Percentiles rank a stretch among this genome's conserved stretches.
These are phyloP conservation scores for Phasianus colchicus DNA, from an alignment of 2,113 vertebrate genomes.

Conservation along the genomic window DNA sequence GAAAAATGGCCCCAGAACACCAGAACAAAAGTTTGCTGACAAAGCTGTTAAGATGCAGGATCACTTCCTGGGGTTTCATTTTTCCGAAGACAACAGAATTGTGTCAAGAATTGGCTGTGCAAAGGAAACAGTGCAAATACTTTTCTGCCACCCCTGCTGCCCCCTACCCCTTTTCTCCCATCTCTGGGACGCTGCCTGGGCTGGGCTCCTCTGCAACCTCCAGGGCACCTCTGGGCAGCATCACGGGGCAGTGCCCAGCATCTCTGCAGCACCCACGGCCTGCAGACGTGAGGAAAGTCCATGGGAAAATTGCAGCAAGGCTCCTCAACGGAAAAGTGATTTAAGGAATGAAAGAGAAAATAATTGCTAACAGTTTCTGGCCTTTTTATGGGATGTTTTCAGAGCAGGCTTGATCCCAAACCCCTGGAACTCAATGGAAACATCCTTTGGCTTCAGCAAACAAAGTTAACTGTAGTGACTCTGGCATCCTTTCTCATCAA, in stretches of 20 bases:
- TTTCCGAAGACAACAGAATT: neutral
- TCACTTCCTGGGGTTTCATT: fast-evolving
- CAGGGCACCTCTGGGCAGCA: fast-evolving
- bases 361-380: neutral
- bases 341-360: neutral
- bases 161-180: neutral
- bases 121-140: neutral
- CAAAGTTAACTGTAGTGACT: neutral
- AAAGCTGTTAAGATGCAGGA: neutral
- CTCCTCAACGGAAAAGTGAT: neutral
- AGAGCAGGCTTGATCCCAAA: neutral
- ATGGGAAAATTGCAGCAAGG: fast-evolving
- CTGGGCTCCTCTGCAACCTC: fast-evolving
- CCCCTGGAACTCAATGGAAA: neutral
- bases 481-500: neutral
- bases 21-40: neutral
- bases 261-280: fast-evolving
- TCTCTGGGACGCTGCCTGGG: fast-evolving
- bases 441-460: neutral
- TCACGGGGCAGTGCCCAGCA: fast-evolving
- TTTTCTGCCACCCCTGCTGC: fast-evolving
- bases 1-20: neutral
- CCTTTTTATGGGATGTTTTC: neutral
- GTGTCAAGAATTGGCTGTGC: neutral
- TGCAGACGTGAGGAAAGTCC: fast-evolving